Evolutionary conservation across 2,888 invertebrate species (phyloP).

Genomic region (Mayetiola destructor): DNA sequence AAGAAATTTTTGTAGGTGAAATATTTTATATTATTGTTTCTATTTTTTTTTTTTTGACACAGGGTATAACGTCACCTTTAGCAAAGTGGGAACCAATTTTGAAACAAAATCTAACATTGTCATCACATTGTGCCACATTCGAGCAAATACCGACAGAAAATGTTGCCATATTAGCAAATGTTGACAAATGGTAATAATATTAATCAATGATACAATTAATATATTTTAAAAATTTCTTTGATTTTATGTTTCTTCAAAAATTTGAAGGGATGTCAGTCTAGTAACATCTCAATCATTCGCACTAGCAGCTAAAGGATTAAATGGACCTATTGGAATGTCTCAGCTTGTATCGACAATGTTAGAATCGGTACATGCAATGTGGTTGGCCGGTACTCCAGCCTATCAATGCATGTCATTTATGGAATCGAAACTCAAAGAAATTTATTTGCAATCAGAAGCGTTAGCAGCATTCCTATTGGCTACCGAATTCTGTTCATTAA

Average conservation of each 20-base stretch:
- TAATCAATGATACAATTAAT: conserved; percentile 14
- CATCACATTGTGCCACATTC: conserved; percentile 39
- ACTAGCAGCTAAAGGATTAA: conserved; percentile 35
- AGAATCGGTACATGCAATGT: conserved; percentile 65
- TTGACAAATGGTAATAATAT: conserved; percentile 56
- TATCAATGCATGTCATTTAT: conserved; percentile 58
- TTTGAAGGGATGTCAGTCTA: conserved; percentile 40
- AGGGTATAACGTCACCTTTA: conserved; percentile 44
- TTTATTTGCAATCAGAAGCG: conserved; percentile 71
- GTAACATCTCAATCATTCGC: conserved; percentile 38
- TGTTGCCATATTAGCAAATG: conserved; percentile 67
- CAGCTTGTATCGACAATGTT: conserved; percentile 70
- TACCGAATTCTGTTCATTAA: conserved; percentile 60
- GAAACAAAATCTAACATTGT: conserved; percentile 38
- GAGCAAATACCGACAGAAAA: conserved; percentile 64
- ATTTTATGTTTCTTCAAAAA: conserved; percentile 15
- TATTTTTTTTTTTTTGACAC: not conserved
- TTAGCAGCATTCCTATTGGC: conserved; percentile 62
- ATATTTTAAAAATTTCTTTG: conserved; percentile 7
- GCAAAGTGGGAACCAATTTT: conserved; percentile 43
- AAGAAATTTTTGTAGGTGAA: not conserved
- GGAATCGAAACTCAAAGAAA: conserved; percentile 70
- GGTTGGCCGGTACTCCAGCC: conserved; percentile 43
- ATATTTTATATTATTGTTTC: not conserved
- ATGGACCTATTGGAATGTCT: conserved; percentile 55